These are phyloP conservation scores for Dichetophora obliterata DNA, from an alignment of 2,888 invertebrate species.

Conservation along the genomic window DNA sequence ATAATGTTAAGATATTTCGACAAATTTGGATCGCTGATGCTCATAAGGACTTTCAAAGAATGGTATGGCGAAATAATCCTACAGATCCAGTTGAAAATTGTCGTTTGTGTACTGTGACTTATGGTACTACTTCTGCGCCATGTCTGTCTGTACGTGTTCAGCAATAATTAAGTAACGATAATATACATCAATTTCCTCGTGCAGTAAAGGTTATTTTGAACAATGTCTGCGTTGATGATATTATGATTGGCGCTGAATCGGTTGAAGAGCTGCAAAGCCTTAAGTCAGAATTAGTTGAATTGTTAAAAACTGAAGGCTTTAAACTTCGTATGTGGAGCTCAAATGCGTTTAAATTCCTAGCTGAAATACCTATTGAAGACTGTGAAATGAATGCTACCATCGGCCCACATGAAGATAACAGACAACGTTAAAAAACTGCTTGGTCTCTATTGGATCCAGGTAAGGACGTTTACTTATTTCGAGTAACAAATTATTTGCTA, in stretches of 20 bases:
- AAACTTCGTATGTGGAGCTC: constrained; percentile 13
- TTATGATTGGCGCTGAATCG: constrained; percentile 41
- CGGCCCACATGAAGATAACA: constrained; percentile 3
- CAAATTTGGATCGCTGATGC: constrained; percentile 45
- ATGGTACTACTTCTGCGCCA: constrained; percentile 45
- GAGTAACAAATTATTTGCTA: too few relatives aligned
- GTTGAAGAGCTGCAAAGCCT: constrained; percentile 27
- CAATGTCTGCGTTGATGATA: constrained; percentile 48
- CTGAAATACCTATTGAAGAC: background rate
- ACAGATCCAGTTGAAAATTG: constrained; percentile 36
- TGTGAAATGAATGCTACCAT: background rate
- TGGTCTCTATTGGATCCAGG: constrained; percentile 40
- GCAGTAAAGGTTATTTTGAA: constrained; percentile 39
- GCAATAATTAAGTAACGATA: constrained; percentile 43
- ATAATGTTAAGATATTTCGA: constrained; percentile 47
- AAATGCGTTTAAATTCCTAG: constrained; percentile 10
- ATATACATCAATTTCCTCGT: constrained; percentile 35
- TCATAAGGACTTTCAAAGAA: constrained; percentile 45
- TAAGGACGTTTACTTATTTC: too few relatives aligned
- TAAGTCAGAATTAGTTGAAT: constrained; percentile 34
- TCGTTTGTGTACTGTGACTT: constrained; percentile 46
- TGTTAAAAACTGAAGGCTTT: constrained; percentile 27
- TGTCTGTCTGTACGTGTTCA: constrained; percentile 45
- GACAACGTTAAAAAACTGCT: constrained; percentile 39
- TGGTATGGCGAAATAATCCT: constrained; percentile 43